Evolutionary conservation across 2,797 vertebrate genomes (phyloP).

Genomic region (Echiichthys vipera): DNA sequence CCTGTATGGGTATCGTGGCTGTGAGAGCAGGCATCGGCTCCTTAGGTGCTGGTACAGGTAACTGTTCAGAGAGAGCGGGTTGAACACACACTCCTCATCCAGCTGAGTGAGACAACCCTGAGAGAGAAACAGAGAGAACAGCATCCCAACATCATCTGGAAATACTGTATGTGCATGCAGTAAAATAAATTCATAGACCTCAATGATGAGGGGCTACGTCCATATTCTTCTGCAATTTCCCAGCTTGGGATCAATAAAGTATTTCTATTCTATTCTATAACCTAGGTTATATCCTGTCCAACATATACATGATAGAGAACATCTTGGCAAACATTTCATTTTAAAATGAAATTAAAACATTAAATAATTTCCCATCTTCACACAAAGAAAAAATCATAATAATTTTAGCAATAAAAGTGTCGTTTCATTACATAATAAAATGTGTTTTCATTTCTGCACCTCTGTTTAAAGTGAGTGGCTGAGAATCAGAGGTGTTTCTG

Average conservation of each 20-base stretch:
- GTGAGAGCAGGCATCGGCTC: slow-evolving; percentile 56
- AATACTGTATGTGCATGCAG: too few relatives aligned
- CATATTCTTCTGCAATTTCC: too few relatives aligned
- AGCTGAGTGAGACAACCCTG: slow-evolving; percentile 72
- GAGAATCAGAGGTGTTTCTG: neutral
- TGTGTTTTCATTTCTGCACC: neutral
- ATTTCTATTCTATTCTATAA: too few relatives aligned
- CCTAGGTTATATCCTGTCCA: neutral
- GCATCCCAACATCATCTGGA: neutral
- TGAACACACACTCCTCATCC: slow-evolving; percentile 72
- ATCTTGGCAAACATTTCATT: neutral
- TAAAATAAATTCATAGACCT: neutral
- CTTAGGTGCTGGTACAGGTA: slow-evolving; percentile 73
- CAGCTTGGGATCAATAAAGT: too few relatives aligned
- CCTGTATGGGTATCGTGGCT: slow-evolving; percentile 72
- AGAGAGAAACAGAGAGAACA: neutral
- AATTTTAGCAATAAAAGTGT: neutral
- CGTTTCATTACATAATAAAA: neutral
- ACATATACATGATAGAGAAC: neutral
- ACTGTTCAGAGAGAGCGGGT: slow-evolving; percentile 70
- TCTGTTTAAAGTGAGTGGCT: neutral
- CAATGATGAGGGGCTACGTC: neutral
- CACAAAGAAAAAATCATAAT: neutral
- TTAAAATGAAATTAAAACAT: neutral
- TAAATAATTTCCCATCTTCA: neutral